Percentiles rank a stretch among this genome's conserved stretches.
These are phyloP conservation scores for Nemoura dubitans DNA, from an alignment of 2,888 invertebrate species.

Conservation along the genomic window DNA sequence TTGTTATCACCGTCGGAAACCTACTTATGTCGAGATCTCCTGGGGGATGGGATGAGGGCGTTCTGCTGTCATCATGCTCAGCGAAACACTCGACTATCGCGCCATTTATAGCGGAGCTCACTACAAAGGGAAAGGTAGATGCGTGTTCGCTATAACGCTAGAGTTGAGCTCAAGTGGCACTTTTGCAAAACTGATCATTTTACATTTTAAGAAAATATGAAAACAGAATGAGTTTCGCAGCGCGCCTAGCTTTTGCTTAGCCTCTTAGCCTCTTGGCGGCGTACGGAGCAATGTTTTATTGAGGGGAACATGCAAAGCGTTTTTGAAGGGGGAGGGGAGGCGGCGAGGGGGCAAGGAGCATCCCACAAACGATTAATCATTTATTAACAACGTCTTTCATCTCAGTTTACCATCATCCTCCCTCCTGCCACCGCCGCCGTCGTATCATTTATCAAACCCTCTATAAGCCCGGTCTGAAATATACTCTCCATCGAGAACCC, in stretches of 20 bases:
- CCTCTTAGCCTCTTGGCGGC: not conserved
- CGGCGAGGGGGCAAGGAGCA: conserved; percentile 7
- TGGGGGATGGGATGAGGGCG: too few species aligned
- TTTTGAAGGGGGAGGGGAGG: not conserved
- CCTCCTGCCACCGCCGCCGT: not conserved
- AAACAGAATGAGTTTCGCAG: not conserved
- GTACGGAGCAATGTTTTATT: conserved; percentile 1
- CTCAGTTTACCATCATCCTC: conserved; percentile 24
- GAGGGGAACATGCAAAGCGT: not conserved
- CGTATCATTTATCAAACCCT: conserved; percentile 24
- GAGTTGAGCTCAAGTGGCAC: not conserved
- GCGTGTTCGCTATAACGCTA: not conserved
- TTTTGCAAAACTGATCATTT: not conserved
- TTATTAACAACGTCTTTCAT: conserved; percentile 40
- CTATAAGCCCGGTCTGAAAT: not conserved
- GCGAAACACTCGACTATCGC: not conserved
- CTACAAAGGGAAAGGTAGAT: not conserved
- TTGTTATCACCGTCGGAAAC: too few species aligned
- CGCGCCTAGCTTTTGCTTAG: not conserved
- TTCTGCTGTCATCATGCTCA: not conserved
- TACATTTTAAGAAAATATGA: not conserved
- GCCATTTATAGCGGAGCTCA: too few species aligned
- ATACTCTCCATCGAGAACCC: too few species aligned
- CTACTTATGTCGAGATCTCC: too few species aligned
- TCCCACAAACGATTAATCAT: conserved; percentile 33